Conservation (phyloP, 2,888 invertebrate species). For the Drosophila hamatofila region DNA sequence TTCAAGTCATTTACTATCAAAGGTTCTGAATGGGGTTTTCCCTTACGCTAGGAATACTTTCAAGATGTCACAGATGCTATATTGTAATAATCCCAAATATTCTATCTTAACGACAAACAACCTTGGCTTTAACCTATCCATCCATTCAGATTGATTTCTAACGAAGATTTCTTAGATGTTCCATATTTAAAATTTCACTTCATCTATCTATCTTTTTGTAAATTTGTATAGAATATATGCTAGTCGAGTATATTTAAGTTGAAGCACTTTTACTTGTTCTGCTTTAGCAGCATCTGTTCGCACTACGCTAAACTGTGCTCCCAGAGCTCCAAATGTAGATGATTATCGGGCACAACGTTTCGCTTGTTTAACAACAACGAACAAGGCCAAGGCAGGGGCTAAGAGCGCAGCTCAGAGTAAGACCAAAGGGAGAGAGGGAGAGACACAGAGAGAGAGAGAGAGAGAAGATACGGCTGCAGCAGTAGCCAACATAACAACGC, state of each 20-base stretch:
- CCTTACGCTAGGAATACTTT: too few species aligned
- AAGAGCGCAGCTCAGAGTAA: not conserved
- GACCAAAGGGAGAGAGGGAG: not conserved
- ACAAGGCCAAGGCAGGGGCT: conserved; percentile 45
- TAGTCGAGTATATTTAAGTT: not conserved
- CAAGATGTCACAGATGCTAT: too few species aligned
- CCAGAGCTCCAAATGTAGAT: conserved; percentile 63
- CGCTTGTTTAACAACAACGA: conserved; percentile 82
- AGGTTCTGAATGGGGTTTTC: too few species aligned
- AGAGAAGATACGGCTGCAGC: conserved; percentile 8
- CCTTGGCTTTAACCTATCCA: too few species aligned
- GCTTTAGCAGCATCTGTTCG: conserved; percentile 72
- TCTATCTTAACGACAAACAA: too few species aligned
- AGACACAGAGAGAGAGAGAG: conserved; percentile 10
- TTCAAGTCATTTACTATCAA: not conserved
- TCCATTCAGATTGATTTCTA: too few species aligned
- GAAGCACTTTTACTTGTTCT: conserved; percentile 17
- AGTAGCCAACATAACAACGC: conserved; percentile 54
- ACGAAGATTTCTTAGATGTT: not conserved
- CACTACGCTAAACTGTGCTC: conserved; percentile 78
- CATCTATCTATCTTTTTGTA: too few species aligned
- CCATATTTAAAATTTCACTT: not conserved
- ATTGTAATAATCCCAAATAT: too few species aligned
- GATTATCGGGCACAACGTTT: conserved; percentile 78
- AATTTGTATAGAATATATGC: not conserved